Evolutionary conservation across 1,140 invertebrate species (phyloP).

Genomic region (Antheraea pernyi): DNA sequence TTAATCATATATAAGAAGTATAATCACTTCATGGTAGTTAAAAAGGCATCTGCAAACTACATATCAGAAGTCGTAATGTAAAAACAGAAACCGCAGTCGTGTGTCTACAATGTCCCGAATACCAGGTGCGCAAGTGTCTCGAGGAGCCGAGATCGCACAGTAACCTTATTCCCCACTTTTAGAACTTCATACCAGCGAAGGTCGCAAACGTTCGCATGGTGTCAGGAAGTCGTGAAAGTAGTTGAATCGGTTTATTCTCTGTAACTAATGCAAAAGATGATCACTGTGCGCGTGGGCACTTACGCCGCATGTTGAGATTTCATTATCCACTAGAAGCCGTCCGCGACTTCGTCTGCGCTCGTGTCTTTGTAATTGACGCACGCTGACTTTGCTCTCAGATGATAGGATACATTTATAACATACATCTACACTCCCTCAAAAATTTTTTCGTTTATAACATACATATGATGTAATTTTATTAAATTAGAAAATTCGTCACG

Average conservation of each 20-base stretch:
- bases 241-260: constrained; percentile 13
- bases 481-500: not conserved
- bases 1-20: too few relatives aligned
- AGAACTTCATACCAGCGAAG: not conserved
- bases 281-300: not conserved
- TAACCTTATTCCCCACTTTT: constrained; percentile 6
- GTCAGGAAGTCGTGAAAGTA: constrained; percentile 15
- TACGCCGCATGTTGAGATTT: not conserved
- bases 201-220: not conserved
- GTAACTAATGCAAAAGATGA: not conserved
- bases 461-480: not conserved
- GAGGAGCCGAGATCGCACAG: not conserved
- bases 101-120: constrained; percentile 1
- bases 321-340: too few relatives aligned
- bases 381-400: too few relatives aligned
- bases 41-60: too few relatives aligned
- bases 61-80: not conserved
- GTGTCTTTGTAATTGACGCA: too few relatives aligned
- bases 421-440: too few relatives aligned
- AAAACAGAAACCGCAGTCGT: not conserved
- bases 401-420: too few relatives aligned
- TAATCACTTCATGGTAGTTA: too few relatives aligned
- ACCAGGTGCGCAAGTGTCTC: not conserved
- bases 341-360: too few relatives aligned
- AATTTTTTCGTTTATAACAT: too few relatives aligned